phyloP scores from a whole-genome alignment of 2,797 vertebrate species.

The Dendrocincla tyrannina region DNA sequence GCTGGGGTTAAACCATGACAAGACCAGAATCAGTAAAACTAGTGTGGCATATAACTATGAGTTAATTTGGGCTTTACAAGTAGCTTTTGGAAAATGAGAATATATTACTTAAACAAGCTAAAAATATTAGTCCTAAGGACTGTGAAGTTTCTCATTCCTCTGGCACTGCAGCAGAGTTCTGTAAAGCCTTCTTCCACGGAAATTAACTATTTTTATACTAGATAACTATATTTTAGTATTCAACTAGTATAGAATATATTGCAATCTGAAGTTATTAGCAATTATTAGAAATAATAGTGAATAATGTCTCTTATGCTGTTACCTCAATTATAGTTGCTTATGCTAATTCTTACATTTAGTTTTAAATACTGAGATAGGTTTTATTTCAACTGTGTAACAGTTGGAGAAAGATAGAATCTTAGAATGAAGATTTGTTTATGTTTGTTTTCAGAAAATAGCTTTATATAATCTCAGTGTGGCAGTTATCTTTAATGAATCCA shows the following conservation, averaged over 20 bases:
- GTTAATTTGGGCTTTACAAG: neutral
- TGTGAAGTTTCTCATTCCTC: neutral
- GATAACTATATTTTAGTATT: conserved; percentile 45
- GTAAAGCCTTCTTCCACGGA: neutral
- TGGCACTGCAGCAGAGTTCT: neutral
- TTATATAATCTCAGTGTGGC: neutral
- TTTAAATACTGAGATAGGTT: conserved; percentile 42
- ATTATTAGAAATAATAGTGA: conserved; percentile 10
- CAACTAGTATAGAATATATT: conserved; percentile 40
- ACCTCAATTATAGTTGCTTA: neutral
- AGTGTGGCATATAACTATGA: neutral
- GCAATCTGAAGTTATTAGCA: conserved; percentile 43
- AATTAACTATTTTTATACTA: conserved; percentile 41
- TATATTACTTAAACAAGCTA: neutral
- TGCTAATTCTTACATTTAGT: conserved; percentile 16
- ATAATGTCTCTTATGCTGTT: neutral
- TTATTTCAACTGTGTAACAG: conserved; percentile 44
- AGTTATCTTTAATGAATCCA: neutral
- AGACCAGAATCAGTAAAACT: neutral
- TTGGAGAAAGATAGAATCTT: conserved; percentile 20
- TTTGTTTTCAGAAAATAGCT: neutral
- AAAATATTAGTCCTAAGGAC: neutral
- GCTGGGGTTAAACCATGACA: neutral
- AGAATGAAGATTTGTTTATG: neutral
- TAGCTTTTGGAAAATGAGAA: neutral